Base-by-base conservation (phyloP, 1,140 invertebrate species). In the Luehdorfia chinensis region DNA sequence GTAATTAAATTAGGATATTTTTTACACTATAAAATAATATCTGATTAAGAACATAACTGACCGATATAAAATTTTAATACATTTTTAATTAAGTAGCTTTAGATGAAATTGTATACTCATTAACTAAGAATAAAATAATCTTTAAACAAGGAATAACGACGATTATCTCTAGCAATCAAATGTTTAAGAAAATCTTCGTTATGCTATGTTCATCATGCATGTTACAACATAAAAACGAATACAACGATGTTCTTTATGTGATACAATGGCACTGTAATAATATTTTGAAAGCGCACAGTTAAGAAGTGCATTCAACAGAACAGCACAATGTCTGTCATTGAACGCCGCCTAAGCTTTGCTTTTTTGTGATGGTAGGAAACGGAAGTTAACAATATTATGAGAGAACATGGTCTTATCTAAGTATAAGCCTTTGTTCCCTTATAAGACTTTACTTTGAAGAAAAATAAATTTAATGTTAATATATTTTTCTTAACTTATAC, bases 321-420 rank as follows among this genome's bases (percentile, higher is more conserved):
- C 47, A 51, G 49, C 53, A 70, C 64, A 67, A 64, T 65, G 47
- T 58, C 50, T 59, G 36, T 61, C 60, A 77, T 79, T 74, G 71
- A 12, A 1, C 30, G 30, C 39, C 50, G 52, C 47, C 37, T 59
- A 50, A 66, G 59, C 58, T 57, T 55, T 55, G 49, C 47, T 60
- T 60, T 56, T 52, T 60, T 58, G 43, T 62, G 55, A 60, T 60
- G 27, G 63, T 55, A 58, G 50, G 43, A 64, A 69, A 66, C 71
- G 76, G 79, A 80, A 84, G 76, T 79, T 75, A 64, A 71, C 71
- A 71, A 60, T 69, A 62, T 52, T 59, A 36, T 45, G 50, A 50
- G 59, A 58, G 56, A 46, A 58, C 50, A 64, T 71, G 58, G 59
- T 45, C 52, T 68, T 68, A 70, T 59, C 55, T 67, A 36, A 8